Conservation (phyloP, 2,888 invertebrate species). For the Lasiommata megera region DNA sequence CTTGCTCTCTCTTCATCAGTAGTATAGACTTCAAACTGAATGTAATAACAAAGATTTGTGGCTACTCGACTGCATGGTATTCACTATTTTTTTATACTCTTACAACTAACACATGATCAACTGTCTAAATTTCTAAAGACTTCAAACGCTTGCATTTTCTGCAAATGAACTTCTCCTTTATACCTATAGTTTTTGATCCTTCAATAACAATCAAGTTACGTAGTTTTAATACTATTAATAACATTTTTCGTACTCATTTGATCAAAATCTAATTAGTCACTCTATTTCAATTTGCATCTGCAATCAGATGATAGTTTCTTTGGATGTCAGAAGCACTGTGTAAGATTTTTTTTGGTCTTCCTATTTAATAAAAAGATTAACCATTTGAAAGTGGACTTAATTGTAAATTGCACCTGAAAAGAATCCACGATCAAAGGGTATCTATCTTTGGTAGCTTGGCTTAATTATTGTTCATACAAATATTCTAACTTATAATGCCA, state of each 20-base stretch:
- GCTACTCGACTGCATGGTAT: conserved; percentile 57
- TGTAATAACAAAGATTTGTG: conserved; percentile 47
- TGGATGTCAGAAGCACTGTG: conserved; percentile 67
- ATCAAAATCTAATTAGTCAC: conserved; percentile 55
- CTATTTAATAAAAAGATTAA: conserved; percentile 32
- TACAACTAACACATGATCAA: conserved; percentile 33
- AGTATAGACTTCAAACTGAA: conserved; percentile 39
- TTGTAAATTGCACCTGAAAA: conserved; percentile 27
- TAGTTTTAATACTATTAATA: conserved; percentile 31
- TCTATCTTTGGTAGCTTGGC: conserved; percentile 49
- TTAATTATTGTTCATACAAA: conserved; percentile 1
- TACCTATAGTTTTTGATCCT: conserved; percentile 13
- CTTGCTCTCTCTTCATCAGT: conserved; percentile 38
- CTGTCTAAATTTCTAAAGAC: conserved; percentile 37
- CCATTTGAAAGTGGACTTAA: conserved; percentile 46
- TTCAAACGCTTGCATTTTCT: conserved; percentile 61
- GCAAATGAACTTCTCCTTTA: conserved; percentile 37
- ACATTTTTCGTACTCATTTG: conserved; percentile 38
- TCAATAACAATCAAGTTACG: conserved; percentile 10
- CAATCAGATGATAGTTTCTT: conserved; percentile 65
- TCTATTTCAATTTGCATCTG: conserved; percentile 64
- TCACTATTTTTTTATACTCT: conserved; percentile 38
- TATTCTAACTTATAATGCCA: neutral
- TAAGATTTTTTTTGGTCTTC: conserved; percentile 54
- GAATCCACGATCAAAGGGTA: conserved; percentile 47